Conservation (phyloP, 2,797 vertebrate genomes). For the Aldrovandia affinis region DNA sequence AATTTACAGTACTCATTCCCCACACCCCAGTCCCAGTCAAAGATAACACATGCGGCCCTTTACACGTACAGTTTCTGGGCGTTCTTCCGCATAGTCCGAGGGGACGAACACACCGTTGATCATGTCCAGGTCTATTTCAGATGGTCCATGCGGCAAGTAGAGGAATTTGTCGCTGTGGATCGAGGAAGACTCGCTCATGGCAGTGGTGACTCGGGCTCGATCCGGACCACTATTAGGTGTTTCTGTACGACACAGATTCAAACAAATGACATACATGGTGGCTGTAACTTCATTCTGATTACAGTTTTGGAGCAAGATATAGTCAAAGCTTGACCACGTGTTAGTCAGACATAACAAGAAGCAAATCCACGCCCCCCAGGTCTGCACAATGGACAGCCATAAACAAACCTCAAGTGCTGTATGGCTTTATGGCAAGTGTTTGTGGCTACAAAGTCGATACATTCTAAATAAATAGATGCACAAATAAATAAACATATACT, state of each 20-base stretch:
- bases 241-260: constrained; percentile 60
- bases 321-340: neutral
- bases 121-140: constrained; percentile 57
- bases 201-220: constrained; percentile 59
- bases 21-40: neutral
- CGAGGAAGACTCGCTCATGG: constrained; percentile 65
- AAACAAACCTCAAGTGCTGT: neutral
- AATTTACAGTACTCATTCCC: neutral
- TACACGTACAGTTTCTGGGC: constrained; percentile 8
- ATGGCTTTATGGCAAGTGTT: too few relatives aligned
- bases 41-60: neutral
- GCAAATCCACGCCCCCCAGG: neutral
- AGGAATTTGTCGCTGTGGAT: constrained; percentile 73
- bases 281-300: neutral
- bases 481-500: neutral
- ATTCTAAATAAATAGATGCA: neutral
- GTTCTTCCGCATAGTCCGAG: neutral
- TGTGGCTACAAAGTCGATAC: too few relatives aligned
- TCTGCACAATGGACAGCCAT: constrained; percentile 3
- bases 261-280: neutral
- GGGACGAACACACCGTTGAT: constrained; percentile 59
- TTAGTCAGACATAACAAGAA: neutral
- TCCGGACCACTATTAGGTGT: constrained; percentile 74
- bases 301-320: neutral
- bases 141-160: constrained; percentile 71